Conservation (phyloP, 1,140 invertebrate species). For the Cataglyphis hispanica region DNA sequence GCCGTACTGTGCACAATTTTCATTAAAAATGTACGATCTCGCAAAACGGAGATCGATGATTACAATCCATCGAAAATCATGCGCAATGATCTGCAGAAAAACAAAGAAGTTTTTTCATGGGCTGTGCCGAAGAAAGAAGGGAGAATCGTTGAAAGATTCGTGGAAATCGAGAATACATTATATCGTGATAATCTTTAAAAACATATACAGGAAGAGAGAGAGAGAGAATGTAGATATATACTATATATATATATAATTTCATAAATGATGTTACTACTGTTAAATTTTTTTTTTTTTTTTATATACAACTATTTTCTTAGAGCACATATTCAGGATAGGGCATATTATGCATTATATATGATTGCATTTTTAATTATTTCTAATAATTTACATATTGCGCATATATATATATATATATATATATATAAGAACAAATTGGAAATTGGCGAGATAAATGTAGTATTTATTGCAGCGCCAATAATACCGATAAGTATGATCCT, state of each 20-base stretch:
- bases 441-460: neutral
- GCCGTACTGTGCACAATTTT: constrained; percentile 28
- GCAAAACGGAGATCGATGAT: constrained; percentile 24
- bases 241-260: neutral
- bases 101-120: constrained; percentile 3
- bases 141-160: neutral
- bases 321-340: too few species aligned
- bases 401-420: neutral
- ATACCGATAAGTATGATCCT: constrained; percentile 57
- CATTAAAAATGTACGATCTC: constrained; percentile 11
- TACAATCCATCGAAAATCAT: constrained; percentile 32
- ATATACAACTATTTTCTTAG: too few species aligned
- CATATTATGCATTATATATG: neutral
- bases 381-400: neutral
- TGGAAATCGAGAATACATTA: constrained; percentile 3
- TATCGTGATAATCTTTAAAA: neutral
- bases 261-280: neutral
- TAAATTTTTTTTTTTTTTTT: too few species aligned
- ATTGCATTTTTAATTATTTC: neutral
- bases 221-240: neutral
- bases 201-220: too few species aligned
- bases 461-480: constrained; percentile 37
- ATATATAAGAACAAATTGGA: neutral
- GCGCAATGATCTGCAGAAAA: constrained; percentile 25
- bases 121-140: neutral